Conservation (phyloP, 2,113 vertebrate species). For the Aldabrachelys gigantea region DNA sequence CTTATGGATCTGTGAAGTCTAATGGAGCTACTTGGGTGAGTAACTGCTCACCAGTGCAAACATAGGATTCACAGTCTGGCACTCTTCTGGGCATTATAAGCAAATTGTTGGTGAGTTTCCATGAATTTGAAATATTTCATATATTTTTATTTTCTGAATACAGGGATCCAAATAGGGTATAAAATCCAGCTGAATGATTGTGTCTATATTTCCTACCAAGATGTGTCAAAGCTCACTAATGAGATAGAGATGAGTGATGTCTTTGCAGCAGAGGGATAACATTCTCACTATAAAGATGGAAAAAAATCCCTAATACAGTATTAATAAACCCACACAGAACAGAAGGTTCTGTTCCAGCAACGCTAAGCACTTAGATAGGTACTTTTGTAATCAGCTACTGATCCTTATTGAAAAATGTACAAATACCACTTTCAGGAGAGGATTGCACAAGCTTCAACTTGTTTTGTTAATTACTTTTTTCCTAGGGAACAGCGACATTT, state of each 20-base stretch:
- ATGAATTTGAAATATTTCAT: not conserved
- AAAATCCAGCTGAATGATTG: not conserved
- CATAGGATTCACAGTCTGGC: not conserved
- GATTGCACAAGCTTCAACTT: conserved; percentile 70
- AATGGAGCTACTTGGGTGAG: not conserved
- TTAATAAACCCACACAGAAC: conserved; percentile 53
- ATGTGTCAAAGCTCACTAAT: not conserved
- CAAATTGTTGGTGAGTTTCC: not conserved
- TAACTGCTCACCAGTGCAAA: not conserved
- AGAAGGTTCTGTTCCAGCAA: conserved; percentile 52
- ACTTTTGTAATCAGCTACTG: conserved; percentile 56
- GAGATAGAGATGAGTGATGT: not conserved
- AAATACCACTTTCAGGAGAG: conserved; percentile 51
- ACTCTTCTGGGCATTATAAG: not conserved
- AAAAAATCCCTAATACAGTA: not conserved
- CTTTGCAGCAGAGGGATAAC: conserved; percentile 7
- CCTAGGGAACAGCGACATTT: conserved; percentile 48
- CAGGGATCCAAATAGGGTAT: not conserved
- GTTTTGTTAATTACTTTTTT: conserved; percentile 68
- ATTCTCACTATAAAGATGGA: rapidly evolving
- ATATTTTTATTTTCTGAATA: not conserved
- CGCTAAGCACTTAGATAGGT: conserved; percentile 40
- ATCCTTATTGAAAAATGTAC: conserved; percentile 63
- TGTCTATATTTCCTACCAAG: not conserved
- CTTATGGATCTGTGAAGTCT: not conserved